phyloP scores from a whole-genome alignment of 2,888 invertebrate species.

The Seladonia tumulorum region DNA sequence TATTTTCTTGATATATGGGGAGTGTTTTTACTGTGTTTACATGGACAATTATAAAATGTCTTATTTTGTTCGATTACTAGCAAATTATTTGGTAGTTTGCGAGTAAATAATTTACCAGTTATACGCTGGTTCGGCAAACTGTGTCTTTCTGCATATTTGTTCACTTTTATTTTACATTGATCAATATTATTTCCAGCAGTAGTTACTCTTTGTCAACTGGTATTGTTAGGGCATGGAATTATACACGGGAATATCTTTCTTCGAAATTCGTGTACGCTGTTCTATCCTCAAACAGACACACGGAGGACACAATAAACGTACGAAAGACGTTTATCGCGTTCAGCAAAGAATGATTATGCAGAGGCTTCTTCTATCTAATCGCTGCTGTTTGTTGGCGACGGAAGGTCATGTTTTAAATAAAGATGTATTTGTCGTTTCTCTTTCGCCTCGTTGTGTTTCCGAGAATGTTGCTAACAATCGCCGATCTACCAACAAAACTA shows the following conservation, averaged over 20 bases:
- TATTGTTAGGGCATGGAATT: not conserved
- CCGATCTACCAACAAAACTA: not conserved
- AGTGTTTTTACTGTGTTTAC: too few relatives aligned
- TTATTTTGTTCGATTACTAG: too few relatives aligned
- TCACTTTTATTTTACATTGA: not conserved
- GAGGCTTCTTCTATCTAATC: slow-evolving; percentile 53
- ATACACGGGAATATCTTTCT: not conserved
- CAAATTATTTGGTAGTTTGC: too few relatives aligned
- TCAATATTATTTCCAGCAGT: not conserved
- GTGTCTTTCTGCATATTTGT: not conserved
- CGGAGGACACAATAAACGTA: slow-evolving; percentile 32
- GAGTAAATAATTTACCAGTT: not conserved
- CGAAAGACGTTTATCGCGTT: slow-evolving; percentile 39
- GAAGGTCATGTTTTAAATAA: slow-evolving; percentile 52
- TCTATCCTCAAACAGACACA: slow-evolving; percentile 38
- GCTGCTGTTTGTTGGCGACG: slow-evolving; percentile 45
- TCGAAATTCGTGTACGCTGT: slow-evolving; percentile 17
- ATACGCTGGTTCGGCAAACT: not conserved
- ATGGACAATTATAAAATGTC: too few relatives aligned
- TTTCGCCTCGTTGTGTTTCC: not conserved
- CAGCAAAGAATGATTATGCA: slow-evolving; percentile 52
- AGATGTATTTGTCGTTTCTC: slow-evolving; percentile 19
- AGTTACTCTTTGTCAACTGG: not conserved
- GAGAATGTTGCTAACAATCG: not conserved
- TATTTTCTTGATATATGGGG: too few relatives aligned